Evolutionary conservation across 1,140 invertebrate species (phyloP), one percentile per base, ranked within the genome.

Genomic region (Danaus plexippus): DNA sequence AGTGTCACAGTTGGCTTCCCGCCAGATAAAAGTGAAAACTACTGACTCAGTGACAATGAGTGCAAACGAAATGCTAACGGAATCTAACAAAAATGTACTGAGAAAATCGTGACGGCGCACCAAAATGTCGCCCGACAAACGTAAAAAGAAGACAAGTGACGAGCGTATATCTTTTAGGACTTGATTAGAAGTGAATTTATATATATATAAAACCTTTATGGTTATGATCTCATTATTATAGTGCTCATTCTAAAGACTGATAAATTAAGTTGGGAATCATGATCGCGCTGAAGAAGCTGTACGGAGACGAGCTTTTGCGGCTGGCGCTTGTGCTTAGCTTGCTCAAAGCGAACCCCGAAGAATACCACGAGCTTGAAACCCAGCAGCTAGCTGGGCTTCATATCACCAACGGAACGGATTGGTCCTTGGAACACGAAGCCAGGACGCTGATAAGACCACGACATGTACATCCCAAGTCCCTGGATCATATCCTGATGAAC

Each of bases 271-370:
- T 59, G 50, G 42, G 43, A 45, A 76, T 59, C 43, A 93, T 94
- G 92, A 85, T 93, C 72, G 90, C 90, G 54, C 75, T 93, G 59
- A 95, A 94, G 79, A 95, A 95, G 78, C 75, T 93, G 5, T 92
- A 93, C 62, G 88, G 91, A 11, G 93, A 95, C 71, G 94, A 95
- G 82, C 84, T 96, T 49, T 83, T 96, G 11, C 92, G 94, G 64
- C 84, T 96, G 7, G 93, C 94, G 7, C 80, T 96, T 54, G 85
- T 95, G 12, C 87, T 96, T 11, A 95, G 94, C 71, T 87, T 95
- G 6, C 79, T 96, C 10, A 89, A 94, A 65, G 91, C 93, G 0
- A 92, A 95, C 73, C 90, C 93, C 0, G 91, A 92, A 45, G 90
- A 90, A 9, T 91, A 92, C 66, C 76, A 93, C 18, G 90, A 72